Base-by-base conservation (phyloP, 2,113 vertebrate genomes). In the Budorcas taxicolor region DNA sequence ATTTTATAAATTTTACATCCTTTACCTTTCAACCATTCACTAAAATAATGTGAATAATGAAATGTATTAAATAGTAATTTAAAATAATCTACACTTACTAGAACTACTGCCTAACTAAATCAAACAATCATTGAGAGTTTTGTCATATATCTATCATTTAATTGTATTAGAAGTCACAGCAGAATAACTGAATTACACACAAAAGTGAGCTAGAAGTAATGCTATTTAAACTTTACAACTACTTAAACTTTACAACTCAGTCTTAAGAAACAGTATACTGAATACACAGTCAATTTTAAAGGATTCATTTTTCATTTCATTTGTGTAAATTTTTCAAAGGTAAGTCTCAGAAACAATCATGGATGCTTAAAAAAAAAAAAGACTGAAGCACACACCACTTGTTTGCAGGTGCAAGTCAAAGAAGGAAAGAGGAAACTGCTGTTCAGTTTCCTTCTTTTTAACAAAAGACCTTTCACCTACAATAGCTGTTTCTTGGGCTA, bases 391-490 rank as follows among this genome's bases (percentile, higher is more conserved):
- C 15, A 58, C 52, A 90, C 31, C n/a, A 87, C 2, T 96, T 52
- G 12, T 52, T 60, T 58, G 52, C 67, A 90, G 29, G 81, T 85
- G 31, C 31, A 94, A 19, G 43, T 74, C 33, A 36, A 64, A 64
- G 55, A 90, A 80, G 64, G 52, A 87, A 95, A 97, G 40, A 31
- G 74, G 85, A 96, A 98, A 97, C 53, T 40, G 7, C 40, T 96
- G 27, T 58, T 90, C 9, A 89, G 11, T 96, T 95, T 97, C 97
- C 91, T 93, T 87, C 90, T 81, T 89, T 85, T 90, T 76, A 97
- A 90, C 50, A 62, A 87, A 96, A 84, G 96, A 94, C 57, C 97
- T 97, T 91, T 97, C 60, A 85, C 94, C 94, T 71, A 67, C 53
- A 86, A 86, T 19, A 94, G n/a, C 50, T 97, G 78, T 82, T 94